Evolutionary conservation across 2,888 invertebrate genomes (phyloP).

Genomic region (Phlogophora meticulosa): DNA sequence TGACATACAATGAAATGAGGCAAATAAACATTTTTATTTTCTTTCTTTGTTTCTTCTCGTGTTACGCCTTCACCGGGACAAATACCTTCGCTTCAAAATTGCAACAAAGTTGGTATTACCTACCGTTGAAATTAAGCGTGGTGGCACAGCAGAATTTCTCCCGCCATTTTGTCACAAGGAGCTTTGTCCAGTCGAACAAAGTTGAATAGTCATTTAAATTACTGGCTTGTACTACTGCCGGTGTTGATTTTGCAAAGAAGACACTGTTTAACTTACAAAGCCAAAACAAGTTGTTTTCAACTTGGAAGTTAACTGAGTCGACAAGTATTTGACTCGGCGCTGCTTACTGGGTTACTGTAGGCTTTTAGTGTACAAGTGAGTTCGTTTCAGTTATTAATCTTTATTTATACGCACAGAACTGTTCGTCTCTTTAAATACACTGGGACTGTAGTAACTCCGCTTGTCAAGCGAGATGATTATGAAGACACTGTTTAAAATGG

Average conservation of each 20-base stretch:
- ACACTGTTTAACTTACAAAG: conserved; percentile 41
- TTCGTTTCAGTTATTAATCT: neutral
- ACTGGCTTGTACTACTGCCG: conserved; percentile 10
- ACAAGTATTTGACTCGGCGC: conserved; percentile 35
- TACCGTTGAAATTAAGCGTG: neutral
- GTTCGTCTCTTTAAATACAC: too few species aligned
- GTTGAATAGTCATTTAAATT: conserved; percentile 36
- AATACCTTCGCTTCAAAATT: neutral
- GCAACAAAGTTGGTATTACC: neutral
- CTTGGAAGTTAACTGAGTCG: conserved; percentile 30
- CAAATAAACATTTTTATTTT: too few species aligned
- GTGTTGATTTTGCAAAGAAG: conserved; percentile 47
- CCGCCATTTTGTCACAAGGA: conserved; percentile 14
- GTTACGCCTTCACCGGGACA: neutral
- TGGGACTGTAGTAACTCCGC: too few species aligned
- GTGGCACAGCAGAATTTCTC: neutral
- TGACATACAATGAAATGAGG: too few species aligned
- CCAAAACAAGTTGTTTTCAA: conserved; percentile 54
- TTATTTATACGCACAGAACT: neutral
- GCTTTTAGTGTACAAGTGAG: conserved; percentile 3
- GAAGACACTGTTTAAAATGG: too few species aligned
- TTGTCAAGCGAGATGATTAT: too few species aligned
- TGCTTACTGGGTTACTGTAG: conserved; percentile 11
- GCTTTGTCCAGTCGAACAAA: conserved; percentile 23
- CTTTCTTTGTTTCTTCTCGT: too few species aligned